Evolutionary conservation across 2,113 vertebrate species (phyloP), one percentile per base, ranked within the genome.

Genomic region (Equus quagga): DNA sequence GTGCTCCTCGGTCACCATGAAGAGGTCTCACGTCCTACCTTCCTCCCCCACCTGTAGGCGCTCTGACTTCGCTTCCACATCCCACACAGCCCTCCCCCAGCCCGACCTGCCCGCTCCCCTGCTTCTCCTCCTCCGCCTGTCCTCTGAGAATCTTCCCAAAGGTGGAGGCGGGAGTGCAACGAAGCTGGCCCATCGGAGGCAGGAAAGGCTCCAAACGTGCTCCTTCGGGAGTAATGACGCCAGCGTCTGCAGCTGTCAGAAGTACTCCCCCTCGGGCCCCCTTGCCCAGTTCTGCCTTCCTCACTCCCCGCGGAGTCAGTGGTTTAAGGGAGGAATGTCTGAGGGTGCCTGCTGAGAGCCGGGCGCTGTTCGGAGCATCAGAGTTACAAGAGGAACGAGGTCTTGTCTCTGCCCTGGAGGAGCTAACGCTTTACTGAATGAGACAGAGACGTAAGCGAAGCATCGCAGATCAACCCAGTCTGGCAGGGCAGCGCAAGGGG

Each of bases 171-270:
- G 31, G 54, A 10, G 8, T 19, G 41, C 76, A 33, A 24, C 18
- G 1, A 24, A 69, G 24, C 5, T 15, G 12, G 33, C 31, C 10
- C 6, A 33, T 1, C 15, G 1, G 26, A 69, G 60, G 10, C 36
- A 0, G 36, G 67, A n/a, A 19, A 19, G 31, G 36, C 41, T n/a
- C 41, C 17, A n/a, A 6, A 24, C 5, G 21, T 17, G 0, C 41
- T 51, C 67, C 0, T 0, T 3, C 36, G 9, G 67, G 65, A 58
- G n/a, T 5, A 0, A 13, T 1, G 31, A 15, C 2, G 14, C 17
- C 31, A 24, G 1, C 13, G 26, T 79, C 80, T 14, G 49, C 2
- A 11, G 36, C 28, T 51, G 0, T 5, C 31, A 62, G 58, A 51
- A 58, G 14, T 6, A 4, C 36, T 3, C 5, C 10, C 8, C 54